Conservation (phyloP, 2,797 vertebrate species). For the Pachyuromys duprasi region DNA sequence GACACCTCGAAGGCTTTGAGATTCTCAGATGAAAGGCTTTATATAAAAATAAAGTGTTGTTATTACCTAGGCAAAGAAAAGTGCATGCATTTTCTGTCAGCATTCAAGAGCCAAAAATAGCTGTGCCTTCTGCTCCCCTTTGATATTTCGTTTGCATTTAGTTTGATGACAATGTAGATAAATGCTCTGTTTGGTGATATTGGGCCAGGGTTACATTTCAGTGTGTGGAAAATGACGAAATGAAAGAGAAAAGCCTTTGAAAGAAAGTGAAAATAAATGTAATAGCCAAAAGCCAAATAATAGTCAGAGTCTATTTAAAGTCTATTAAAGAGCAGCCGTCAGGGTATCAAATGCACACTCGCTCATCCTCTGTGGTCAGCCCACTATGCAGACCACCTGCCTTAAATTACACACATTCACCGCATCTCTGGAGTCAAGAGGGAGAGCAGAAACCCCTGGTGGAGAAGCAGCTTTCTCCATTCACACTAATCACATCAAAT, state of each 20-base stretch:
- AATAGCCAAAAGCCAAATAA: constrained; percentile 73
- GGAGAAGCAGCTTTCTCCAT: constrained; percentile 66
- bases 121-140: constrained; percentile 65
- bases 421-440: constrained; percentile 45
- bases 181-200: constrained; percentile 65
- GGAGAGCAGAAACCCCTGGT: constrained; percentile 27
- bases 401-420: constrained; percentile 76
- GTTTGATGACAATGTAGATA: constrained; percentile 77
- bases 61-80: constrained; percentile 82
- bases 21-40: constrained; percentile 81
- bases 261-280: constrained; percentile 79
- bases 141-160: constrained; percentile 72
- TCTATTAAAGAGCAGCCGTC: constrained; percentile 77
- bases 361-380: constrained; percentile 74
- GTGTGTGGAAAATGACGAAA: constrained; percentile 71
- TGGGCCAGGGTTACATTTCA: constrained; percentile 75
- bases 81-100: constrained; percentile 74
- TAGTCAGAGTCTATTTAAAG: constrained; percentile 74
- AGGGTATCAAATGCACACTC: constrained; percentile 69
- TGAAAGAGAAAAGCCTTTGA: constrained; percentile 79
- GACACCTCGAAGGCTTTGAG: constrained; percentile 79
- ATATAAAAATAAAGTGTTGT: constrained; percentile 79
- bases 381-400: constrained; percentile 71
- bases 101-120: constrained; percentile 69
- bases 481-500: constrained; percentile 58